Evolutionary conservation across 2,888 invertebrate genomes (phyloP).

Genomic region (Oscheius sp.): DNA sequence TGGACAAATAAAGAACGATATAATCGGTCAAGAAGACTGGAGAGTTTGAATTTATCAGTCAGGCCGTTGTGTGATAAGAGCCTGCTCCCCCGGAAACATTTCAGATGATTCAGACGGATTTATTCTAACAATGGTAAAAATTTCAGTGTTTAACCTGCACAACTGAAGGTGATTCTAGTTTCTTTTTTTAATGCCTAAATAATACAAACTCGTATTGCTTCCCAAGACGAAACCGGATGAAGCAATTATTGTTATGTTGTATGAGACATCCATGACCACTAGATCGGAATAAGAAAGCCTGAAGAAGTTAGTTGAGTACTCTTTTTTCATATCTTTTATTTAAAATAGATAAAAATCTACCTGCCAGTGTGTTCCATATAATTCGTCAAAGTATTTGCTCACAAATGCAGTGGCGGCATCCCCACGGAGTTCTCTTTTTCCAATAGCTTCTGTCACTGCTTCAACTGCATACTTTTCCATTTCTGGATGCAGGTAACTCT

Average conservation of each 20-base stretch:
- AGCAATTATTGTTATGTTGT: slow-evolving; percentile 32
- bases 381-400: slow-evolving; percentile 14
- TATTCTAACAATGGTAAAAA: background rate
- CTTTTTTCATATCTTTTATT: too few relatives aligned
- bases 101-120: background rate
- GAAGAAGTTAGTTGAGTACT: background rate
- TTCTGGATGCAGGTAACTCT: slow-evolving; percentile 27
- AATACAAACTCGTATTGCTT: slow-evolving; percentile 19
- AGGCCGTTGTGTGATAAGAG: background rate
- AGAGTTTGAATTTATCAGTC: slow-evolving; percentile 28
- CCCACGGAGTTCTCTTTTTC: slow-evolving; percentile 5
- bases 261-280: slow-evolving; percentile 25
- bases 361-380: slow-evolving; percentile 29
- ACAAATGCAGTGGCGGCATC: slow-evolving; percentile 16
- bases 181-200: slow-evolving; percentile 16
- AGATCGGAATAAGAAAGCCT: slow-evolving; percentile 14
- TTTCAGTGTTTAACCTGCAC: too few relatives aligned
- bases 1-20: background rate
- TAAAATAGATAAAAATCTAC: background rate
- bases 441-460: slow-evolving; percentile 22
- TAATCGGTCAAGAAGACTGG: slow-evolving; percentile 4
- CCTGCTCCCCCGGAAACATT: background rate
- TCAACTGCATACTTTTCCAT: slow-evolving; percentile 19
- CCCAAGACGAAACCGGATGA: slow-evolving; percentile 19
- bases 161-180: background rate